Percentiles rank a stretch among this genome's conserved stretches.
These are phyloP conservation scores for Microtus pennsylvanicus DNA, from an alignment of 2,113 vertebrate species.

Conservation along the genomic window DNA sequence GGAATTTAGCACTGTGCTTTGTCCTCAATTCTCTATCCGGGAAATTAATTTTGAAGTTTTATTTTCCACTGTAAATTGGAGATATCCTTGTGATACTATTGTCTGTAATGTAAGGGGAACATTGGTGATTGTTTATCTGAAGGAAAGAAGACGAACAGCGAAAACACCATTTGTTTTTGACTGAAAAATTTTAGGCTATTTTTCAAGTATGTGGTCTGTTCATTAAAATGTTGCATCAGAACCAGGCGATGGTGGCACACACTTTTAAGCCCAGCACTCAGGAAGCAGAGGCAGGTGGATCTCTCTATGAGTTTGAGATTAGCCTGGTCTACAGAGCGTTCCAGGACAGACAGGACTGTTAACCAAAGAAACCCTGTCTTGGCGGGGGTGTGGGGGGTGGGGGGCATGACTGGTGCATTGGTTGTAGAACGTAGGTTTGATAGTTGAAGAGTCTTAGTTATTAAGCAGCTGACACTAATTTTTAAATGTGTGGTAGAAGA, in stretches of 20 bases:
- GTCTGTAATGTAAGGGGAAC: too few species aligned
- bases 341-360: neutral
- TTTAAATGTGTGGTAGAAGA: neutral
- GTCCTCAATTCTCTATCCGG: neutral
- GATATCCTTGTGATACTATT: accelerated
- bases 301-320: neutral
- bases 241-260: neutral
- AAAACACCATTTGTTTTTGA: neutral
- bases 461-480: neutral
- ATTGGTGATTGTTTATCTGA: neutral
- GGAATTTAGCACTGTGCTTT: neutral
- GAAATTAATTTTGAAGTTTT: too few species aligned
- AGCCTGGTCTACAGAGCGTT: neutral
- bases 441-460: neutral
- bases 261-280: neutral
- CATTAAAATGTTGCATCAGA: neutral
- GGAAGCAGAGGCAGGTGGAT: neutral
- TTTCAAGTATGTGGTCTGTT: neutral
- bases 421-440: neutral
- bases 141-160: accelerated
- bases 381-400: accelerated
- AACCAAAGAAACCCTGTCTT: neutral
- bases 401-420: neutral
- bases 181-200: neutral
- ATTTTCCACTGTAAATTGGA: neutral